These are phyloP conservation scores for Myotis planiceps DNA, from an alignment of 2,797 vertebrate genomes.

Conservation along the genomic window DNA sequence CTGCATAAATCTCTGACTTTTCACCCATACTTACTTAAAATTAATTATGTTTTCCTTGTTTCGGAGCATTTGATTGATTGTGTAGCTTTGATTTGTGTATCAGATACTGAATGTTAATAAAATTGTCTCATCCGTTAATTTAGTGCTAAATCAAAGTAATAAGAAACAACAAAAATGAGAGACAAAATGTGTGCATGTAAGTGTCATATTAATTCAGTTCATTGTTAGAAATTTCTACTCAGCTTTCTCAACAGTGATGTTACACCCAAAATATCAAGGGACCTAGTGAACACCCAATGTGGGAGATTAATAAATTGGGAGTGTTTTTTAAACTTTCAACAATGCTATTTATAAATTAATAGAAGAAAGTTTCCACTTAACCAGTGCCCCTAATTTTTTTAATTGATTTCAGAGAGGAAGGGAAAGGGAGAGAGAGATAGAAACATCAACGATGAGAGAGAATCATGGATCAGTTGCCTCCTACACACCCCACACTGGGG, in stretches of 20 bases:
- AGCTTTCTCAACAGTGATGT: background rate
- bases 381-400: too few species aligned
- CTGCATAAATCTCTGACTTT: constrained; percentile 50
- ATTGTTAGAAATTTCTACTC: background rate
- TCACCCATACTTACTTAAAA: constrained; percentile 57
- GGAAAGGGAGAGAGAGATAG: too few species aligned
- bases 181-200: background rate
- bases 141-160: constrained; percentile 29
- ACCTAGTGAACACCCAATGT: background rate
- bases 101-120: constrained; percentile 31
- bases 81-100: constrained; percentile 43
- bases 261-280: background rate
- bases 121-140: constrained; percentile 25
- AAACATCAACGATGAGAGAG: too few species aligned
- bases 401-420: too few species aligned
- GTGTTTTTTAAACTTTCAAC: background rate
- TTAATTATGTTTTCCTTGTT: constrained; percentile 54
- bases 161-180: background rate
- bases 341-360: background rate
- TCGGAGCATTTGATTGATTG: constrained; percentile 36
- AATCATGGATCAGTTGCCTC: too few species aligned
- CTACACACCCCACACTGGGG: too few species aligned
- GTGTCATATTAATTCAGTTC: background rate
- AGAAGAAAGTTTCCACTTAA: background rate
- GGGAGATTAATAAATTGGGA: background rate